phyloP scores from a whole-genome alignment of 2,113 vertebrate species.

The Nicator chloris region DNA sequence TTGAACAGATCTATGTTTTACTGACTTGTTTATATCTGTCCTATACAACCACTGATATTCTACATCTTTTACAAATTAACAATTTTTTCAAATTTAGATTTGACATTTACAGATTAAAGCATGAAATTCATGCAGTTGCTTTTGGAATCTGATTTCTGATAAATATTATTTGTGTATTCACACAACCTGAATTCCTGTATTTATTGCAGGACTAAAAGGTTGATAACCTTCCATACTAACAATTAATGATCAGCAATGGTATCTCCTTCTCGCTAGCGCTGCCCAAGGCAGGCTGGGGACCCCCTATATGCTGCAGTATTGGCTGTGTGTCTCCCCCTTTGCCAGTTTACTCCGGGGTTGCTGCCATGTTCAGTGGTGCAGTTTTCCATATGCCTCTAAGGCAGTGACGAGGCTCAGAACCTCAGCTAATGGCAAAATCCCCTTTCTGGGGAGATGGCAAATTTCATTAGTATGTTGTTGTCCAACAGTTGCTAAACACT shows the following conservation, averaged over 20 bases:
- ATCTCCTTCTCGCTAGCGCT: not conserved
- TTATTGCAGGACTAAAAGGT: not conserved
- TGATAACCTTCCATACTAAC: not conserved
- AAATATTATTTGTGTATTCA: not conserved
- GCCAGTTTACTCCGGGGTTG: rapidly evolving
- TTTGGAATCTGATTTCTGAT: not conserved
- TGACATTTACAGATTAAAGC: not conserved
- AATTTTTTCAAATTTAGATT: not conserved
- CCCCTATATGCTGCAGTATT: rapidly evolving
- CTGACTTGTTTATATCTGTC: not conserved
- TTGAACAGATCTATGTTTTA: not conserved
- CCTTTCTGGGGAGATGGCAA: not conserved
- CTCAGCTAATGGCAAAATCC: not conserved
- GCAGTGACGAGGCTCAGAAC: not conserved
- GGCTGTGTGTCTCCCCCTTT: not conserved
- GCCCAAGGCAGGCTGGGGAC: not conserved
- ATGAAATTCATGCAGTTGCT: not conserved
- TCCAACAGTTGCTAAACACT: not conserved
- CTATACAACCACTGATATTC: not conserved
- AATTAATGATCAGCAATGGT: not conserved
- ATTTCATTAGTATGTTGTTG: not conserved
- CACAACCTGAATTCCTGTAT: not conserved
- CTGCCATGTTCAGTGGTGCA: not conserved
- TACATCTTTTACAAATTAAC: not conserved
- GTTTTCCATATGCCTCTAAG: not conserved